Evolutionary conservation across 2,797 vertebrate species (phyloP).

Genomic region (Gorsachius magnificus): DNA sequence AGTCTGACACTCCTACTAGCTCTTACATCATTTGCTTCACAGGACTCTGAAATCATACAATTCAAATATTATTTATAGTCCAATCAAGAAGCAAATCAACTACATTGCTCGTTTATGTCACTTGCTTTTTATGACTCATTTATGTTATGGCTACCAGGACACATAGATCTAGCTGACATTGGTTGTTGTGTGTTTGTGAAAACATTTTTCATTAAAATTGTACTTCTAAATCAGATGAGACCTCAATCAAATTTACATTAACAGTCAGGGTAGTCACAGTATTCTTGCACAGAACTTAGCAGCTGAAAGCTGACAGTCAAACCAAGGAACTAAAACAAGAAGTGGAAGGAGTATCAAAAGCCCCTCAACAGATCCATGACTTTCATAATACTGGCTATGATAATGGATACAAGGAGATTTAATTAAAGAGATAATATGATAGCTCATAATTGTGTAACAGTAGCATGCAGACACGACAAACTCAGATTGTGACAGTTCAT

Average conservation of each 20-base stretch:
- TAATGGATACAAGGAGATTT: background rate
- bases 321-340: background rate
- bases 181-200: background rate
- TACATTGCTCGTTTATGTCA: background rate
- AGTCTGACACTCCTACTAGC: background rate
- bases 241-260: constrained; percentile 9
- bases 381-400: background rate
- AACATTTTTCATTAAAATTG: background rate
- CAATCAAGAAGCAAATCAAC: constrained; percentile 13
- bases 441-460: background rate
- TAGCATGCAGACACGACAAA: background rate
- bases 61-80: background rate
- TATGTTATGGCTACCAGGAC: background rate
- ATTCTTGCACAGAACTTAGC: background rate
- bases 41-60: background rate
- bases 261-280: background rate
- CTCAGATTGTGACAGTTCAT: background rate
- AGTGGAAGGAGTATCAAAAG: background rate
- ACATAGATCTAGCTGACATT: background rate
- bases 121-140: constrained; percentile 29
- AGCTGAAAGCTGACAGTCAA: background rate
- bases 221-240: background rate
- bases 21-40: background rate
- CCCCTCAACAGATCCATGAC: background rate
- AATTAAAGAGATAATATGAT: background rate